These are phyloP conservation scores for Pilophorus perplexus DNA, from an alignment of 2,888 invertebrate genomes.

Conservation along the genomic window DNA sequence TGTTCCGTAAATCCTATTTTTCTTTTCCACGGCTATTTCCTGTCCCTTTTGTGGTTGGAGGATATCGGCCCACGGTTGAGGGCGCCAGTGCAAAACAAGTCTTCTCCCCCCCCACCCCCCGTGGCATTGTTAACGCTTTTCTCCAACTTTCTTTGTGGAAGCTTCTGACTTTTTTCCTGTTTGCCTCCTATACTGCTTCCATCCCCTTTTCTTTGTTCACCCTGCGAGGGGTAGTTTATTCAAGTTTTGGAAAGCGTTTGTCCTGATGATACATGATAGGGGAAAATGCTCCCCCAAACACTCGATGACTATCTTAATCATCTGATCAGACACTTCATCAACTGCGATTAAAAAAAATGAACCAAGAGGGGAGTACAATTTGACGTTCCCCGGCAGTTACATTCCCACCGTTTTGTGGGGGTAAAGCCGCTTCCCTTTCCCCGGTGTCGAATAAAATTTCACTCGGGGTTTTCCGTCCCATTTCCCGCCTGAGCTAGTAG, in stretches of 20 bases:
- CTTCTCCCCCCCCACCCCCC: no score
- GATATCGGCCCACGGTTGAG: conserved; percentile 25
- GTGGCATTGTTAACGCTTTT: conserved; percentile 26
- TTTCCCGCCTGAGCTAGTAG: conserved; percentile 23
- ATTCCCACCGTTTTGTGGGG: no score
- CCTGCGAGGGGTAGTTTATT: no score
- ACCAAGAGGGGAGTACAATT: no score
- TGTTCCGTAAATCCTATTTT: conserved; percentile 29
- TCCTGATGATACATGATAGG: no score
- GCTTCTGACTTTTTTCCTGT: not conserved
- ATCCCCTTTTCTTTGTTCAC: not conserved
- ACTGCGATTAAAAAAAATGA: no score
- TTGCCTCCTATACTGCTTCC: not conserved
- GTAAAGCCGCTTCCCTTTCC: no score
- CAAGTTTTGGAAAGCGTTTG: no score
- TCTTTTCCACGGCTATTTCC: conserved; percentile 26
- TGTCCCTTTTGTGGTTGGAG: conserved; percentile 14
- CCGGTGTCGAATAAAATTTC: conserved; percentile 29
- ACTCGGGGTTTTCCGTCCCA: conserved; percentile 23
- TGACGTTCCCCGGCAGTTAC: no score
- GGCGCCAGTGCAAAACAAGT: conserved; percentile 30
- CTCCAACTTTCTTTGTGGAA: conserved; percentile 11
- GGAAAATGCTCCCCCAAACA: no score
- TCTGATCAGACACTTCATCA: no score
- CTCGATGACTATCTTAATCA: no score